Evolutionary conservation across 2,888 invertebrate genomes (phyloP).

Genomic region (Scelioninae gen. 2): DNA sequence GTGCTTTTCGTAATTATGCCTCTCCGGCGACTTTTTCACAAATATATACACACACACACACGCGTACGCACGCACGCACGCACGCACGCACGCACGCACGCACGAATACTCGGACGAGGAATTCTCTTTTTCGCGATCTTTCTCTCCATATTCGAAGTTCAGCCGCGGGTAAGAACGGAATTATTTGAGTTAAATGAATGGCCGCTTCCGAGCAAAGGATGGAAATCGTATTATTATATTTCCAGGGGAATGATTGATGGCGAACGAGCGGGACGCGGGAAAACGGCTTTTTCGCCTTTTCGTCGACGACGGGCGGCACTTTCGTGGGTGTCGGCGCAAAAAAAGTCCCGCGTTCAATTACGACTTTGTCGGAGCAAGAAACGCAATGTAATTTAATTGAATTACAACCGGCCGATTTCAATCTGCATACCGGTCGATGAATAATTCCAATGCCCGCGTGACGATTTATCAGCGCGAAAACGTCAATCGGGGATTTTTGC

Average conservation of each 20-base stretch:
- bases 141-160: slow-evolving; percentile 39
- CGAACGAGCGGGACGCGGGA: slow-evolving; percentile 39
- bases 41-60: slow-evolving; percentile 17
- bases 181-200: slow-evolving; percentile 53
- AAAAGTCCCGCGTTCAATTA: slow-evolving; percentile 48
- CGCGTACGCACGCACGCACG: slow-evolving; percentile 1
- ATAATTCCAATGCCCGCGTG: slow-evolving; percentile 36
- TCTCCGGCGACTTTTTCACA: slow-evolving; percentile 6
- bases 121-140: slow-evolving; percentile 11
- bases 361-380: slow-evolving; percentile 37
- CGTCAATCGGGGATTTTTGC: slow-evolving; percentile 42
- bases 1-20: slow-evolving; percentile 40
- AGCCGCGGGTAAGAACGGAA: slow-evolving; percentile 41
- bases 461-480: slow-evolving; percentile 49
- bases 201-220: slow-evolving; percentile 41
- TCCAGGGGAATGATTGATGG: slow-evolving; percentile 47
- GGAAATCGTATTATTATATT: slow-evolving; percentile 56
- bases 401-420: slow-evolving; percentile 47
- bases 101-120: too few relatives aligned
- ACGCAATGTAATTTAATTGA: slow-evolving; percentile 49
- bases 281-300: slow-evolving; percentile 23
- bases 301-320: too few relatives aligned
- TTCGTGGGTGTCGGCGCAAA: slow-evolving; percentile 23
- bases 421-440: slow-evolving; percentile 53
- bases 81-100: slow-evolving; percentile 2